Percentiles rank a stretch among this genome's conserved stretches.
These are phyloP conservation scores for Taenioides sp. DNA, from an alignment of 2,797 vertebrate species.

Conservation along the genomic window DNA sequence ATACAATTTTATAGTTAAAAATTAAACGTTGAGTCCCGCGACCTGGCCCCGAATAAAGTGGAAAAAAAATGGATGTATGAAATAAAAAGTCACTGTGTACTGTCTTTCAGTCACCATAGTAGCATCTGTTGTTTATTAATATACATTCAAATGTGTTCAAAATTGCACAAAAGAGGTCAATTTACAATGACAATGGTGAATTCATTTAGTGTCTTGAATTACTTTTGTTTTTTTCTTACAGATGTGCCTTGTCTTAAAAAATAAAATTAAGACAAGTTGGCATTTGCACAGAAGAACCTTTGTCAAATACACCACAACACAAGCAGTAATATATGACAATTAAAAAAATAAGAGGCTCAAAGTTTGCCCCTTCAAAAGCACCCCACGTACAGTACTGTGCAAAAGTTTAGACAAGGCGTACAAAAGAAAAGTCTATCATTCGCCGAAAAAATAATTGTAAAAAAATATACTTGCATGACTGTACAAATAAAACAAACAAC, in stretches of 20 bases:
- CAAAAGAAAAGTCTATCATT: neutral
- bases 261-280: slow-evolving; percentile 8
- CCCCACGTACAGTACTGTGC: neutral
- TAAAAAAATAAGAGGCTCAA: slow-evolving; percentile 2
- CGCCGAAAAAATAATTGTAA: neutral
- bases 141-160: slow-evolving; percentile 17
- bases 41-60: too few species aligned
- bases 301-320: slow-evolving; percentile 24
- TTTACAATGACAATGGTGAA: neutral
- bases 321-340: slow-evolving; percentile 14
- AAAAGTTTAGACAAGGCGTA: neutral
- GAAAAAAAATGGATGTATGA: too few species aligned
- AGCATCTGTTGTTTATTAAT: neutral
- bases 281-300: slow-evolving; percentile 20
- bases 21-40: too few species aligned
- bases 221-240: slow-evolving; percentile 1
- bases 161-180: neutral
- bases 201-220: neutral
- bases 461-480: neutral
- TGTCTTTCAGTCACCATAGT: neutral
- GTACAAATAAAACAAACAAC: neutral
- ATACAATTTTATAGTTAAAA: neutral
- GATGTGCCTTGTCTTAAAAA: neutral
- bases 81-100: neutral
- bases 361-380: neutral